A percentile compares a stretch with the other conserved stretches of the same genome.
Conservation (phyloP, 2,888 invertebrate species). For the Ferdinandea cuprea region DNA sequence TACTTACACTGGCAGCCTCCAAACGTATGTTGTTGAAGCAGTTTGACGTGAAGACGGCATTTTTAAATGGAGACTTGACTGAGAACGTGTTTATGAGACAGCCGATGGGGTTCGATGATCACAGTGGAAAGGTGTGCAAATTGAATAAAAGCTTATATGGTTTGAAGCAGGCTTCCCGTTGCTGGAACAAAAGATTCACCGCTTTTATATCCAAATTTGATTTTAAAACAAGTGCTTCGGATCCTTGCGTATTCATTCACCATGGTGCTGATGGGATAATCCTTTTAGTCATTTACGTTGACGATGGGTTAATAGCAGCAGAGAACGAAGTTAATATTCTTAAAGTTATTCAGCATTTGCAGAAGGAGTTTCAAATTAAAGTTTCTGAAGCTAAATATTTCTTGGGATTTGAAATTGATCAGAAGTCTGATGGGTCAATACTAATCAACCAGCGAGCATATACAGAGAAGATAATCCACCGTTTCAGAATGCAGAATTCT, state of each 20-base stretch:
- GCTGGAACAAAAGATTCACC: conserved; percentile 75
- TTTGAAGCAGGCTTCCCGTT: conserved; percentile 74
- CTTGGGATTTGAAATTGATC: not conserved
- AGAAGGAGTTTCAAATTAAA: not conserved
- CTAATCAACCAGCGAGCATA: not conserved
- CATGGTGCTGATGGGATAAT: conserved; percentile 37
- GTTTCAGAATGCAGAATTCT: not conserved
- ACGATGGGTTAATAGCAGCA: conserved; percentile 6
- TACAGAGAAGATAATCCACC: not conserved
- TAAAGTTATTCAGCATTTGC: not conserved
- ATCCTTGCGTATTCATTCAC: conserved; percentile 76
- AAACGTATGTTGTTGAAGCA: conserved; percentile 63
- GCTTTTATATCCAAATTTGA: conserved; percentile 73
- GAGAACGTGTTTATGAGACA: conserved; percentile 70
- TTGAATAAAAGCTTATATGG: conserved; percentile 75
- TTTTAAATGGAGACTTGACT: conserved; percentile 69
- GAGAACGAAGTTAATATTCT: not conserved
- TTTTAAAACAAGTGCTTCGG: conserved; percentile 74
- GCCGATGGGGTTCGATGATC: conserved; percentile 60
- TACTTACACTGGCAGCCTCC: conserved; percentile 69
- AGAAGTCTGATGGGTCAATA: conserved; percentile 2
- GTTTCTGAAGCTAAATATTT: not conserved
- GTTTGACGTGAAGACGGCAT: conserved; percentile 73
- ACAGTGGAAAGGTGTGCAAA: conserved; percentile 68
- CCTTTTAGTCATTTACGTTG: not conserved